Evolutionary conservation across 2,888 invertebrate species (phyloP), one percentile per base, ranked within the genome.

Genomic region (Fragum sueziense): DNA sequence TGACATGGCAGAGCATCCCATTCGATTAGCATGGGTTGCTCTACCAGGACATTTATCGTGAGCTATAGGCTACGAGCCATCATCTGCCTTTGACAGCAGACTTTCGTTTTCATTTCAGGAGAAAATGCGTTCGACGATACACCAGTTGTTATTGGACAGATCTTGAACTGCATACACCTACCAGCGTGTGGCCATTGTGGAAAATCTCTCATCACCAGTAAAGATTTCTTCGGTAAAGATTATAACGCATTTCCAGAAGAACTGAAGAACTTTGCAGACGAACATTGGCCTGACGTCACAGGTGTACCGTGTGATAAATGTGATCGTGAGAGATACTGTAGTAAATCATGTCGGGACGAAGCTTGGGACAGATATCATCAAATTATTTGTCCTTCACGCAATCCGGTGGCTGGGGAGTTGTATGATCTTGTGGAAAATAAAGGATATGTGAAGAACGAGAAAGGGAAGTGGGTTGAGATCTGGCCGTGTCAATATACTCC

Each of bases 101-200:
- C n/a, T n/a, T n/a, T n/a, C n/a, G n/a, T n/a, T 67, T 37, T 51
- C 31, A 9, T 70, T 82, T 51, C 74, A 85, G 97, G 96, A 0
- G 96, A 97, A 87, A 94, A 96, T 22, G 96, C 98, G 82, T 95
- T 98, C 87, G 96, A 96, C 92, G 99, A 99, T 93, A 95, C 95
- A 77, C 98, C 99, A 0, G 93, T 98, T 72, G 96, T 98, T 31
- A 96, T 97, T 20, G 96, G 96, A 88, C 98, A 98, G 93, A 97
- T 97, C 93, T 95, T 91, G 6, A 79, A 82, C 41, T 85, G 84
- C 17, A 97, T 97, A 97, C 97, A 98, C 93, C 94, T 95, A 22
- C 95, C 84, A 25, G 97, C 97, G 0, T 99, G 98, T 93, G 96
- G 97, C 91, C 96, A 97, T 93, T 99, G 98, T 91, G 95, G 98